Base-by-base conservation (phyloP, 2,888 invertebrate genomes). In the Podotricha telesiphe region DNA sequence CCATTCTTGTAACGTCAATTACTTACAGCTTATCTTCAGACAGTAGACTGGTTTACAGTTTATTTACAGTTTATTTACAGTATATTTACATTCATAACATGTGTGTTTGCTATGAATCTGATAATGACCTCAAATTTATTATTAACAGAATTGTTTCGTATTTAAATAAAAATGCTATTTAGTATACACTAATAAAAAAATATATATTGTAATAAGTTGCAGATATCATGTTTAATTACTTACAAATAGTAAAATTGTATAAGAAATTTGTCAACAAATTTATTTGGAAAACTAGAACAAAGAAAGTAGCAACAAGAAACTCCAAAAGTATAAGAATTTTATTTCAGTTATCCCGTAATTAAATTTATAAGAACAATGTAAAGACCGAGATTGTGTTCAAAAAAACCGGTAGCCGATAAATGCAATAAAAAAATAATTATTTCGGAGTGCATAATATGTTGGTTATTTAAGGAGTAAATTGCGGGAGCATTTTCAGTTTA, bases 21-120 rank as follows among this genome's bases (percentile, higher is more conserved):
- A 72, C 63, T 72, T 71, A 69, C 48, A 48, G 64, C 72, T 70
- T 73, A 73, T 73, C 73, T 73, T 64, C 64, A 63, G 58, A 65
- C 68, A 64, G 37, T 66, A 22, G 66, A 71, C 58, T 65, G 55
- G 20, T 66, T 71, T 69, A 69, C 67, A 69, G 64, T 69, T 64
- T 48, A 59, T 55, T n/a, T n/a, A n/a, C n/a, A n/a, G n/a, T n/a
- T n/a, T n/a, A n/a, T n/a, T n/a, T n/a, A n/a, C n/a, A n/a, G n/a
- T n/a, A n/a, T 59, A 69, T 69, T 69, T 67, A 66, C 69, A 67
- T 71, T 69, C 66, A 59, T 58, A 70, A 51, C 47, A 64, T 51
- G 40, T 62, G 51, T 65, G 61, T 69, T 61, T 65, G 47, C n/a
- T 55, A 51, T 48, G 45, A 40, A 61, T 69, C 61, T 45, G 69